phyloP scores from a whole-genome alignment of 2,113 vertebrate genomes.

The Limnothrissa miodon region DNA sequence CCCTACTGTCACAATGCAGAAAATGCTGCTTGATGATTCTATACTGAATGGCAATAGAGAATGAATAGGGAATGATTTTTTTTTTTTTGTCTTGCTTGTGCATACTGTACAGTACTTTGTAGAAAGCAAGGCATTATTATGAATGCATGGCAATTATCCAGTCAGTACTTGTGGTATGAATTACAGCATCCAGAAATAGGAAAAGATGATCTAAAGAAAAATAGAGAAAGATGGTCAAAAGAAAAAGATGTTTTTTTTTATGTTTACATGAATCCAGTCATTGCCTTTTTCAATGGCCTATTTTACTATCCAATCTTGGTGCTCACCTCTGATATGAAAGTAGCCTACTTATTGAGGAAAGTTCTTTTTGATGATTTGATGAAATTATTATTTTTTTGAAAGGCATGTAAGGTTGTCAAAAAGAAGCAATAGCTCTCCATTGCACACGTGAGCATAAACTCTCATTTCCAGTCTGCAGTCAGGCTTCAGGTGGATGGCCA shows the following conservation, averaged over 20 bases:
- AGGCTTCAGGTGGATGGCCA: constrained; percentile 31
- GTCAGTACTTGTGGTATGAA: background rate
- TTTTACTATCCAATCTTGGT: background rate
- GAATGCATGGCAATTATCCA: background rate
- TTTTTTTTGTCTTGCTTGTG: too few relatives aligned
- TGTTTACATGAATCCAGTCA: background rate
- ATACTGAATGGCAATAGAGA: too few relatives aligned
- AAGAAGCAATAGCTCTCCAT: constrained; percentile 11
- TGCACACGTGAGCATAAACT: constrained; percentile 35
- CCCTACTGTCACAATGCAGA: background rate
- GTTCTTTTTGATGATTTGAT: background rate
- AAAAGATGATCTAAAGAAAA: too few relatives aligned
- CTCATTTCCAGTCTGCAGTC: background rate
- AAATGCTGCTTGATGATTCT: background rate
- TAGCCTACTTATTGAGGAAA: background rate
- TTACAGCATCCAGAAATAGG: background rate
- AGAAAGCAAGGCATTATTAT: too few relatives aligned
- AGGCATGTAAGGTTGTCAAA: background rate
- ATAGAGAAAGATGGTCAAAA: background rate
- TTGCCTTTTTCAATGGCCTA: background rate
- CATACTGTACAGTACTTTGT: too few relatives aligned
- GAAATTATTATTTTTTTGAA: constrained; percentile 6
- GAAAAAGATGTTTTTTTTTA: background rate
- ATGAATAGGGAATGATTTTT: too few relatives aligned
- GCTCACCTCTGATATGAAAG: background rate